phyloP scores from a whole-genome alignment of 2,113 vertebrate genomes.

The Paracyprichromis sp. region DNA sequence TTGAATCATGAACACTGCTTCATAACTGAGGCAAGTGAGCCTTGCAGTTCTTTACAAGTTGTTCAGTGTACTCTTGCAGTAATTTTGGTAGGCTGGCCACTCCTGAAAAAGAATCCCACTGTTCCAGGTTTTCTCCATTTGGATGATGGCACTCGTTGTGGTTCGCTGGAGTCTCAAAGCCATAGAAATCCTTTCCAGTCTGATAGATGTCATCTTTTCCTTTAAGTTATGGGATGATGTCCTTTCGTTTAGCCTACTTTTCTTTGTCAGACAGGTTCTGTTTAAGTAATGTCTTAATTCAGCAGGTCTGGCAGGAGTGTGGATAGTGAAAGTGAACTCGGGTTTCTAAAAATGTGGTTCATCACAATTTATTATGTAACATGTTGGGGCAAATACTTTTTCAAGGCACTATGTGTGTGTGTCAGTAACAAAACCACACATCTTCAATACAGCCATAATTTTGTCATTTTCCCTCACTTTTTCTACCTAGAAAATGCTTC shows the following conservation, averaged over 20 bases:
- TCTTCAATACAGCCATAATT: slow-evolving; percentile 59
- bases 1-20: background rate
- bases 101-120: background rate
- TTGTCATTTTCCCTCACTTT: slow-evolving; percentile 49
- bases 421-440: slow-evolving; percentile 42
- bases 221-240: background rate
- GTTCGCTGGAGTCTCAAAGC: background rate
- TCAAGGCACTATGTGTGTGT: background rate
- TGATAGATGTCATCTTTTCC: background rate
- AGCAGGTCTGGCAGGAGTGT: background rate
- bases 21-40: background rate
- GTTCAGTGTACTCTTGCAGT: background rate
- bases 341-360: background rate
- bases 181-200: background rate
- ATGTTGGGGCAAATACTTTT: background rate
- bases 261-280: background rate
- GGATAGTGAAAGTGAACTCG: background rate
- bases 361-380: background rate
- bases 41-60: background rate
- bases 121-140: background rate
- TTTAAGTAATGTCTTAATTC: background rate
- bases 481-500: slow-evolving; percentile 75
- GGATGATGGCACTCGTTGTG: background rate
- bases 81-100: background rate
- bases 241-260: background rate